Evolutionary conservation across 2,797 vertebrate species (phyloP), one percentile per base, ranked within the genome.

Genomic region (Sebastes steindachneri): DNA sequence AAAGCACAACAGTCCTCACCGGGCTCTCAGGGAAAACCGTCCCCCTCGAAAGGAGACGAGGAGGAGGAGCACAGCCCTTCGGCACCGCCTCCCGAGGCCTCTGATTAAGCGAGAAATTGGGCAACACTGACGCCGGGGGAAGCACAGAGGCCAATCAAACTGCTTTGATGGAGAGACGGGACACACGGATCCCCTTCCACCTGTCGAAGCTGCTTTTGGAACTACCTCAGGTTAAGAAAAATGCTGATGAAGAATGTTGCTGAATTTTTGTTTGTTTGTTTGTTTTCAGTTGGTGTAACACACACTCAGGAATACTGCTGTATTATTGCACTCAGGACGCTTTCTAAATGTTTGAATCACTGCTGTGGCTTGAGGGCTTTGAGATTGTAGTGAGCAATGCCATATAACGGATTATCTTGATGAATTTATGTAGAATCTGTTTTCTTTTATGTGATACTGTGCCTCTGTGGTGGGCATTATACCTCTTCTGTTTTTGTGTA

Each of bases 1-100:
- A 99, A 98, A 96, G 96, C 96, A 83, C 97, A 97, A 94, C 97
- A 98, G 93, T 96, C 96, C 80, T 96, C 96, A 0, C 95, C 96
- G 55, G 95, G 95, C 85, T 96, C 97, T 88, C 97, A 99, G 96
- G 98, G 96, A 90, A 97, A 97, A 83, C 94, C 96, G 4, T 91
- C 94, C 71, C 95, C 95, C 88, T 94, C 95, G 80, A 96, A 93
- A 88, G 96, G 94, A 83, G 97, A 97, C 0, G 90, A 90, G 68
- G 97, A 91, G 68, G 97, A 97, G 77, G 96, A 96, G 93, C 96
- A 96, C 86, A 88, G 95, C 89, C 91, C 60, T 51, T 71, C 92
- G 0, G 89, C 90, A 37, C 91, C 94, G n/a, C 95, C 95, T 65
- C 93, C 96, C 0, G 96, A 97, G 63, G 84, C 85, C 75, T 90